These are phyloP conservation scores for Eilema caniola DNA, from an alignment of 2,888 invertebrate genomes.

Conservation along the genomic window DNA sequence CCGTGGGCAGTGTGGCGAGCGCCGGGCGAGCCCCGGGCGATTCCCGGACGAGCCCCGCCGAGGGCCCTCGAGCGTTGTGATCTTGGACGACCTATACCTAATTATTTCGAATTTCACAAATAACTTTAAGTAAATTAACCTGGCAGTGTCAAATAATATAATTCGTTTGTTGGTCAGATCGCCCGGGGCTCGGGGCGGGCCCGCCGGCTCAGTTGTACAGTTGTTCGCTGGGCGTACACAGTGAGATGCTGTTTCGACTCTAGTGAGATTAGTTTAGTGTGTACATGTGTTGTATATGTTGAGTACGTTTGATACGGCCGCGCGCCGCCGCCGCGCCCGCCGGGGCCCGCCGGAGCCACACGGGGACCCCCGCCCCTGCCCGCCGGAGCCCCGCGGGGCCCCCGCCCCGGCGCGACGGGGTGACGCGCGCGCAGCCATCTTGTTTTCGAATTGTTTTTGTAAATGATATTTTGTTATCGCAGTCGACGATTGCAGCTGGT, in stretches of 20 bases:
- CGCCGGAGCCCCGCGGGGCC: too few species aligned
- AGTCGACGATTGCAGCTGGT: conserved; percentile 52
- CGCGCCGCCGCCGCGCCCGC: not conserved
- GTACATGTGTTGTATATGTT: conserved; percentile 49
- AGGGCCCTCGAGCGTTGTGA: not conserved
- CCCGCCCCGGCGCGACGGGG: conserved; percentile 12
- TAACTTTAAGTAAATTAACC: too few species aligned
- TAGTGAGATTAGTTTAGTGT: conserved; percentile 64
- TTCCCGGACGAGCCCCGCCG: not conserved
- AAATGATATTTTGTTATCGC: conserved; percentile 55
- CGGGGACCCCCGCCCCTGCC: not conserved
- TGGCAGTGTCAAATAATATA: too few species aligned
- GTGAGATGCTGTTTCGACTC: conserved; percentile 65
- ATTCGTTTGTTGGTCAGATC: too few species aligned
- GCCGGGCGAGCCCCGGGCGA: not conserved
- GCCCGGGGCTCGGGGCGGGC: not conserved
- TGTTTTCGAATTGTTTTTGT: conserved; percentile 55
- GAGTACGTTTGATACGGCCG: conserved; percentile 18
- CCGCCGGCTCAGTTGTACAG: conserved; percentile 11
- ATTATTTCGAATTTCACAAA: not conserved
- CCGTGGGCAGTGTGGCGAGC: not conserved
- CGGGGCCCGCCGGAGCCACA: too few species aligned
- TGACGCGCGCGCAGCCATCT: conserved; percentile 26
- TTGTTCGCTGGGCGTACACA: conserved; percentile 55
- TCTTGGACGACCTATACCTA: not conserved